Evolutionary conservation across 2,113 vertebrate species (phyloP).

Genomic region (Alectura lathami): DNA sequence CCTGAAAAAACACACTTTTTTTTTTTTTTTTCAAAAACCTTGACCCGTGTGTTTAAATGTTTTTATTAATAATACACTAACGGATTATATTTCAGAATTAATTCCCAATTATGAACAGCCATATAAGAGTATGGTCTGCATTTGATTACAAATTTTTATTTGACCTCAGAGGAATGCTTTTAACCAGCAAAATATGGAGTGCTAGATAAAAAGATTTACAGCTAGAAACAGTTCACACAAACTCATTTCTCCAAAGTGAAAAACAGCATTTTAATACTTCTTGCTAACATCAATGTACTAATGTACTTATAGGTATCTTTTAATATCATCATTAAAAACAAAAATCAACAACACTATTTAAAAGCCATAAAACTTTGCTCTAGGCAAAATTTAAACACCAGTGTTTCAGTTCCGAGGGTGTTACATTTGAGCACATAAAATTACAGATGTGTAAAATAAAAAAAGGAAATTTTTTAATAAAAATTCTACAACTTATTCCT

Average conservation of each 20-base stretch:
- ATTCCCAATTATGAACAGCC: constrained; percentile 43
- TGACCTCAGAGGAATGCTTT: constrained; percentile 27
- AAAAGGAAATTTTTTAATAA: not conserved
- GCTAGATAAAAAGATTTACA: constrained; percentile 5
- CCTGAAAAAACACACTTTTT: not conserved
- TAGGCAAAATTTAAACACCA: not conserved
- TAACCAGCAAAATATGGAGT: not conserved
- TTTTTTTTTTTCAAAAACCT: not conserved
- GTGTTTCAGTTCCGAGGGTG: not conserved
- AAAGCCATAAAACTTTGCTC: not conserved
- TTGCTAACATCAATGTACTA: not conserved
- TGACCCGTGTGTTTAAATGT: not conserved
- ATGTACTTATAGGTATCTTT: not conserved
- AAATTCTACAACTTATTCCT: not conserved
- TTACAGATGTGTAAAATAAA: not conserved
- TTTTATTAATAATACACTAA: constrained; percentile 69
- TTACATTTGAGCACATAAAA: not conserved
- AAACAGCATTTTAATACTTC: not conserved
- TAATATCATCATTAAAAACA: not conserved
- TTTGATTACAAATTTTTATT: constrained; percentile 53
- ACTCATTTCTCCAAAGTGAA: not conserved
- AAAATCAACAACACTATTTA: not conserved
- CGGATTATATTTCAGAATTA: constrained; percentile 60
- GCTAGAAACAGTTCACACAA: not conserved
- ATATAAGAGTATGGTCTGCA: constrained; percentile 59